A percentile compares a stretch with the other conserved stretches of the same genome.
These are phyloP conservation scores for Mizuhopecten yessoensis DNA, from an alignment of 1,140 invertebrate species.

Conservation along the genomic window DNA sequence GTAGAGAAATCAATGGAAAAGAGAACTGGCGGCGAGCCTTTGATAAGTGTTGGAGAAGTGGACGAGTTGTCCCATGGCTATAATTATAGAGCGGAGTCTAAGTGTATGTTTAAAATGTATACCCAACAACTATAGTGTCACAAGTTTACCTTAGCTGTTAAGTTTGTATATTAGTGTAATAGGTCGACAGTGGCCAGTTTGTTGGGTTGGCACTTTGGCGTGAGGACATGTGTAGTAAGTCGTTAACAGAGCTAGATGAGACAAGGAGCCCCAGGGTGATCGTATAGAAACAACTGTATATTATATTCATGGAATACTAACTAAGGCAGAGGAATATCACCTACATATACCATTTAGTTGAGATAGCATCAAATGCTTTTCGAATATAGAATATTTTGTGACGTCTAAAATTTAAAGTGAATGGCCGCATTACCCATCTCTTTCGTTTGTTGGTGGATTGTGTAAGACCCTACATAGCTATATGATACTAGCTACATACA, in stretches of 20 bases:
- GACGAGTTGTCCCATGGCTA: background rate
- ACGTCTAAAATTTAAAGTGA: background rate
- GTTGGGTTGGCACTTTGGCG: background rate
- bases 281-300: background rate
- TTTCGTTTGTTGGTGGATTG: background rate
- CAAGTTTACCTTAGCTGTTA: background rate
- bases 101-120: background rate
- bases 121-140: background rate
- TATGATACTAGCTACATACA: background rate
- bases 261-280: background rate
- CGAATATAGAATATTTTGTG: background rate
- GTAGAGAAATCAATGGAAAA: background rate
- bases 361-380: background rate
- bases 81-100: background rate
- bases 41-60: background rate
- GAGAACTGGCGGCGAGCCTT: background rate
- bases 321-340: background rate
- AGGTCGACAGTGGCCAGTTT: background rate
- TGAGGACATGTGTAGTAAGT: background rate
- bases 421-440: too few relatives aligned
- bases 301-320: background rate
- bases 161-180: constrained; percentile 13
- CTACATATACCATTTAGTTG: background rate
- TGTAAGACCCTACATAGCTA: background rate
- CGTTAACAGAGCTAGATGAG: background rate